These are phyloP conservation scores for Oreortyx pictus DNA, from an alignment of 2,797 vertebrate genomes.

Conservation along the genomic window DNA sequence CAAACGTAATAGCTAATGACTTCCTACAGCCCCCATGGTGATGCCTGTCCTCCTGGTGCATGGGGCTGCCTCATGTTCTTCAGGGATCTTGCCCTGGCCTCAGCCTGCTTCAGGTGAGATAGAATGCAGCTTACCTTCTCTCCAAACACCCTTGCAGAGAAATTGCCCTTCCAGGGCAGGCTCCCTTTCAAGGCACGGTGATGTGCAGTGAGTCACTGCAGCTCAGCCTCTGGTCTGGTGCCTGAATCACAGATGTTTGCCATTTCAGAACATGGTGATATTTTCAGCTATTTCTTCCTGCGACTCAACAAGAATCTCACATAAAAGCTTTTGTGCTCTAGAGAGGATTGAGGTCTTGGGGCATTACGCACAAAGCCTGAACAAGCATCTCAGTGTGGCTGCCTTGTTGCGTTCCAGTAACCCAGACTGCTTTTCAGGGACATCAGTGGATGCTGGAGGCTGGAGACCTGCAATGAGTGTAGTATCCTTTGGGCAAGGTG, in stretches of 20 bases:
- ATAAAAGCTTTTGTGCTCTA: not conserved
- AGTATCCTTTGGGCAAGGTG: not conserved
- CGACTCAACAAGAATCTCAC: not conserved
- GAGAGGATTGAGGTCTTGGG: not conserved
- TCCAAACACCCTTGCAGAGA: not conserved
- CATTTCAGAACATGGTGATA: not conserved
- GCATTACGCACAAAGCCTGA: not conserved
- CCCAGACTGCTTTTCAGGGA: not conserved
- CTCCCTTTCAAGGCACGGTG: not conserved
- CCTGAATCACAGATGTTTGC: not conserved
- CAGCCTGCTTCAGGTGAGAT: not conserved
- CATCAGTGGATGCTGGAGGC: rapidly evolving
- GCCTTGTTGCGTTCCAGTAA: not conserved
- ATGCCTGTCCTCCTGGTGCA: not conserved
- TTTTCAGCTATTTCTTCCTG: not conserved
- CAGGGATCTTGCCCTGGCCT: rapidly evolving
- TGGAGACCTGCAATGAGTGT: rapidly evolving
- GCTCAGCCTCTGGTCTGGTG: not conserved
- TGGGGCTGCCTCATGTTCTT: not conserved
- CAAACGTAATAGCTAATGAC: not conserved
- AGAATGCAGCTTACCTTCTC: not conserved
- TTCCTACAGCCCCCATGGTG: not conserved
- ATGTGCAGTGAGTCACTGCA: not conserved
- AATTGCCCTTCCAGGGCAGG: not conserved
- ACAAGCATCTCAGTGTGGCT: not conserved